These are phyloP conservation scores for Drosophila gunungcola DNA, from an alignment of 1,140 invertebrate genomes.

Conservation along the genomic window DNA sequence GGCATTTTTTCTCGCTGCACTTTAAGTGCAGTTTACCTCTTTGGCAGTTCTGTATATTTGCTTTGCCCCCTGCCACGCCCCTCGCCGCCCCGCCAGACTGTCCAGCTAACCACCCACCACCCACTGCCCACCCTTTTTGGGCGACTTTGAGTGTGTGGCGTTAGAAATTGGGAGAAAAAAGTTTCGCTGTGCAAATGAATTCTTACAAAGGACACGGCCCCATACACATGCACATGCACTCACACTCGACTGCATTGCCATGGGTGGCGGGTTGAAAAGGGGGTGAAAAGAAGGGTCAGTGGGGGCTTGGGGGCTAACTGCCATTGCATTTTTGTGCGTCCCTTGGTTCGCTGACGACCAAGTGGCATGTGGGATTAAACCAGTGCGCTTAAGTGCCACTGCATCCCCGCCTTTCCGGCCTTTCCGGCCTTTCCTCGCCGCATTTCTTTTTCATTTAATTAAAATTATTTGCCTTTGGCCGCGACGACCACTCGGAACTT, in stretches of 20 bases:
- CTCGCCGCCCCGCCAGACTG: conserved; percentile 14
- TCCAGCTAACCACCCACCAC: conserved; percentile 3
- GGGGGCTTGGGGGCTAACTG: conserved; percentile 4
- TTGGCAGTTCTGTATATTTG: conserved; percentile 63
- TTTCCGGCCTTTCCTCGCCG: conserved; percentile 25
- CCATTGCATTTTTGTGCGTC: conserved; percentile 73
- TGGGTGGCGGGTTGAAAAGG: background rate
- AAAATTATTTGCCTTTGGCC: conserved; percentile 80
- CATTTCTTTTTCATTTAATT: conserved; percentile 82
- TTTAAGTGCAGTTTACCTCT: conserved; percentile 83
- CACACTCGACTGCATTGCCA: conserved; percentile 49
- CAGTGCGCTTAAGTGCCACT: conserved; percentile 70
- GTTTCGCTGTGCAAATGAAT: conserved; percentile 79
- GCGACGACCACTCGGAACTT: conserved; percentile 66
- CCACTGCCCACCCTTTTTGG: conserved; percentile 36
- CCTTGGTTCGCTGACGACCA: conserved; percentile 78
- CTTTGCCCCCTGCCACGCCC: background rate
- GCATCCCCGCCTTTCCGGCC: background rate
- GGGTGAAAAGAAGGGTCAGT: too few relatives aligned
- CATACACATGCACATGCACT: conserved; percentile 34
- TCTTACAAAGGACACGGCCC: conserved; percentile 75
- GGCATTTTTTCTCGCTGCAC: conserved; percentile 78
- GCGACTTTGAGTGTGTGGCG: conserved; percentile 76
- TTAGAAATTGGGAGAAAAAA: conserved; percentile 83
- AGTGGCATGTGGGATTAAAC: conserved; percentile 75